A percentile compares a stretch with the other conserved stretches of the same genome.
Conservation (phyloP, 37 sponge, comb jelly and placozoan genomes). For the Petrosia ficiformis region DNA sequence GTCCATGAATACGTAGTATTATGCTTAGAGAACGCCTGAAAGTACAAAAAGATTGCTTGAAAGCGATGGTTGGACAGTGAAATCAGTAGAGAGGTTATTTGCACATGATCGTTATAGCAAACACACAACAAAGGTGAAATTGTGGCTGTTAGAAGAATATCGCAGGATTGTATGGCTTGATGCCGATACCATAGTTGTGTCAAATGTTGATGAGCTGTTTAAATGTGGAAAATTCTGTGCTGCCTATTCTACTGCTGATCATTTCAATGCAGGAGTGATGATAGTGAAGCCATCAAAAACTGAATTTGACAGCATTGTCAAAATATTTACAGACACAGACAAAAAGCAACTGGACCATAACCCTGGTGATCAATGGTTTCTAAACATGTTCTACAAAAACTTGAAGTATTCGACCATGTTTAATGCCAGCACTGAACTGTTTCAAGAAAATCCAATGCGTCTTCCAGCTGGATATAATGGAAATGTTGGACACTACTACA, state of each 20-base stretch:
- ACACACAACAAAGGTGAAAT: not conserved
- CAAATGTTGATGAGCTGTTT: conserved; percentile 32
- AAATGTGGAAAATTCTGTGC: conserved; percentile 40
- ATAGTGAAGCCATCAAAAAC: conserved; percentile 23
- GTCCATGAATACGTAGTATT: not conserved
- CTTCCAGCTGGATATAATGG: conserved; percentile 12
- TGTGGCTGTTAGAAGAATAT: conserved; percentile 34
- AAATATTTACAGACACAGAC: not conserved
- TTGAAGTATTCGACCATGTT: not conserved
- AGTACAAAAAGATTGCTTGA: not conserved
- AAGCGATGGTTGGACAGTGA: conserved; percentile 29
- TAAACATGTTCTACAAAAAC: not conserved
- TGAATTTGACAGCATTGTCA: not conserved
- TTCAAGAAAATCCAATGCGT: not conserved
- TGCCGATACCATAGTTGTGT: conserved; percentile 16
- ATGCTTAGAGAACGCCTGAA: not conserved
- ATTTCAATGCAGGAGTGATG: conserved; percentile 31
- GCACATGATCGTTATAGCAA: not conserved
- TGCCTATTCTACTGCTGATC: conserved; percentile 20
- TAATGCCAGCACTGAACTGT: not conserved
- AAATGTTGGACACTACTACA: not conserved
- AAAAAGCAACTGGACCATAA: not conserved
- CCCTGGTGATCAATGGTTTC: not conserved
- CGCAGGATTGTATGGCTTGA: conserved; percentile 12
- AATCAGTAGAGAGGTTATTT: not conserved